These are phyloP conservation scores for Drosophila aldrichi DNA, from an alignment of 2,888 invertebrate species.

Conservation along the genomic window DNA sequence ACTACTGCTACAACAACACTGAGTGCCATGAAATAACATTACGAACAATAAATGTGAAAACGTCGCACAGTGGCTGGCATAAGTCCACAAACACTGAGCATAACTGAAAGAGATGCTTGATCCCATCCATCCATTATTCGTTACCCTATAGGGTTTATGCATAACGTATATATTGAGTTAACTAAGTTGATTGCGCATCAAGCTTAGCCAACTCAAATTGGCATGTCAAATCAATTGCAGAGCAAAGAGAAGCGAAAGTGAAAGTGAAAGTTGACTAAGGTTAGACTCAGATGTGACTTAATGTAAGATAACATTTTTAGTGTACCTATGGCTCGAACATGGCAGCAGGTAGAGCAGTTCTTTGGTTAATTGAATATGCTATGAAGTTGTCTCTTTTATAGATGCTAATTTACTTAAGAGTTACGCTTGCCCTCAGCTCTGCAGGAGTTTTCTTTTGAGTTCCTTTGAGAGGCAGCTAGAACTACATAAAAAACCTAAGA, in stretches of 20 bases:
- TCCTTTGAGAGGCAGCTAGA: no score
- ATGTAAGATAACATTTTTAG: neutral
- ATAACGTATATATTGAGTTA: neutral
- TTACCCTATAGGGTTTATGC: neutral
- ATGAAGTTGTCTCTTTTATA: neutral
- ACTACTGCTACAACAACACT: slow-evolving; percentile 24
- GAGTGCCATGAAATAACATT: slow-evolving; percentile 61
- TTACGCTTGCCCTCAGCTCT: rapidly evolving
- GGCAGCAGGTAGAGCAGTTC: neutral
- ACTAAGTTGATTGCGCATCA: neutral
- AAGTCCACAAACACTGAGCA: slow-evolving; percentile 13
- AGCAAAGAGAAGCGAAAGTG: neutral
- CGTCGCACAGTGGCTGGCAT: slow-evolving; percentile 32
- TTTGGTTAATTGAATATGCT: neutral
- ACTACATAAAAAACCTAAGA: no score
- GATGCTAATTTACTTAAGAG: neutral
- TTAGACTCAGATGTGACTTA: neutral
- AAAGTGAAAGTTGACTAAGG: neutral
- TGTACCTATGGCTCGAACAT: neutral
- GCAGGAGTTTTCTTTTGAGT: neutral
- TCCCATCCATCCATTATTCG: slow-evolving; percentile 6
- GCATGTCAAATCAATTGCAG: neutral
- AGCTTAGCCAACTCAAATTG: neutral
- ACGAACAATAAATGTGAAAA: slow-evolving; percentile 51
- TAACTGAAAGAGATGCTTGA: slow-evolving; percentile 14